These are phyloP conservation scores for Sapajus apella DNA, from an alignment of 2,113 vertebrate species.

Conservation along the genomic window DNA sequence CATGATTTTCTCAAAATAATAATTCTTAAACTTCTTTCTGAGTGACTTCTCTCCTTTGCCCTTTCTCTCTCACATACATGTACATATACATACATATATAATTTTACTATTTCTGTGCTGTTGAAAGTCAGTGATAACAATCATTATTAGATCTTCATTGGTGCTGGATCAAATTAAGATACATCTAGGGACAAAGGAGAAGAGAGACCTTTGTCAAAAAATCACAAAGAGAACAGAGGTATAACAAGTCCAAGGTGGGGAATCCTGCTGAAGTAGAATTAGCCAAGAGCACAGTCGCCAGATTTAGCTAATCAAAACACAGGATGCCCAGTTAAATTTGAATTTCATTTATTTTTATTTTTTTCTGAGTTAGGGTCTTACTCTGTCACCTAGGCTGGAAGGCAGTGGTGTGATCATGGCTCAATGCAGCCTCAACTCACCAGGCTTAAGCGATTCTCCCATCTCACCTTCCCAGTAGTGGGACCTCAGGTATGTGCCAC, in stretches of 20 bases:
- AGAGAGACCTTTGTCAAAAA: background rate
- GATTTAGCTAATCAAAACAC: constrained; percentile 18
- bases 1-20: background rate
- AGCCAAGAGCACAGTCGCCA: background rate
- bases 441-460: too few relatives aligned
- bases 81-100: background rate
- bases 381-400: too few relatives aligned
- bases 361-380: too few relatives aligned
- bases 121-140: background rate
- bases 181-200: background rate
- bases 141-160: background rate
- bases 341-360: background rate
- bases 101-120: background rate
- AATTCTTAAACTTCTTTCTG: constrained; percentile 11
- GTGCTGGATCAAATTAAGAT: background rate
- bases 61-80: background rate
- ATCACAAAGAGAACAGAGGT: background rate
- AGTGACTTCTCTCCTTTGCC: background rate
- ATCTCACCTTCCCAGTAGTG: too few relatives aligned
- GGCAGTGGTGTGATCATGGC: too few relatives aligned
- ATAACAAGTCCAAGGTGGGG: background rate
- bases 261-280: background rate
- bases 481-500: too few relatives aligned
- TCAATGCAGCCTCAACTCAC: too few relatives aligned
- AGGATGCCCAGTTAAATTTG: constrained; percentile 1